Percentiles rank a stretch among this genome's conserved stretches.
Conservation (phyloP, 2,113 vertebrate genomes). For the Poeciliopsis retropinna region DNA sequence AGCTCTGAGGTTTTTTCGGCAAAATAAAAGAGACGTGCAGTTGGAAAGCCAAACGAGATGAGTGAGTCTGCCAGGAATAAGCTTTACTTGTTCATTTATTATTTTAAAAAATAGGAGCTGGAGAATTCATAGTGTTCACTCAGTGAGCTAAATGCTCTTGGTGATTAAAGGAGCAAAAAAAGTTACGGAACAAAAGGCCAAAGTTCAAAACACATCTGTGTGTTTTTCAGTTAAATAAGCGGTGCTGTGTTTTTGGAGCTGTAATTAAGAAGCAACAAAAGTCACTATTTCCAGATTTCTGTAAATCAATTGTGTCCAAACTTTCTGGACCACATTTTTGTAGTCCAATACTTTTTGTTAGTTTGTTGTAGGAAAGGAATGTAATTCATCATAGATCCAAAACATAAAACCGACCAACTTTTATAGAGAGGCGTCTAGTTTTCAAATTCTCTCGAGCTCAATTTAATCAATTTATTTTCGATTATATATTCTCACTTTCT, state of each 20-base stretch:
- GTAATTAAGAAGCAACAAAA: slow-evolving; percentile 32
- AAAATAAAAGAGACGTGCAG: slow-evolving; percentile 26
- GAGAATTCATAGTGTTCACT: slow-evolving; percentile 27
- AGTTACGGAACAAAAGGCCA: not conserved
- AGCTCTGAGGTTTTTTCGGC: slow-evolving; percentile 49
- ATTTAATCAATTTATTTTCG: too few relatives aligned
- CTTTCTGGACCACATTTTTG: too few relatives aligned
- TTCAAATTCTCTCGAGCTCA: too few relatives aligned
- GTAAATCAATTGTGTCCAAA: too few relatives aligned
- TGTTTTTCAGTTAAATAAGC: slow-evolving; percentile 17
- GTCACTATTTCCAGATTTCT: too few relatives aligned
- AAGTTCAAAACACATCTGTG: not conserved
- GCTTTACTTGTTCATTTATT: slow-evolving; percentile 1
- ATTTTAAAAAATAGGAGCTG: slow-evolving; percentile 23
- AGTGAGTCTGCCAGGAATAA: slow-evolving; percentile 34
- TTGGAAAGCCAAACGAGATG: slow-evolving; percentile 26
- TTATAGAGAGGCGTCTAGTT: too few relatives aligned
- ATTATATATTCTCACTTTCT: too few relatives aligned
- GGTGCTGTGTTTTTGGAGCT: slow-evolving; percentile 6
- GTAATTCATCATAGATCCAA: too few relatives aligned
- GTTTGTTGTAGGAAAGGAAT: too few relatives aligned
- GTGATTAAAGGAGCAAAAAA: not conserved
- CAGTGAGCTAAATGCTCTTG: slow-evolving; percentile 21
- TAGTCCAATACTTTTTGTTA: too few relatives aligned
- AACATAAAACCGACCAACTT: too few relatives aligned